Evolutionary conservation across 2,113 vertebrate species (phyloP).

Genomic region (Takifugu bimaculatus): DNA sequence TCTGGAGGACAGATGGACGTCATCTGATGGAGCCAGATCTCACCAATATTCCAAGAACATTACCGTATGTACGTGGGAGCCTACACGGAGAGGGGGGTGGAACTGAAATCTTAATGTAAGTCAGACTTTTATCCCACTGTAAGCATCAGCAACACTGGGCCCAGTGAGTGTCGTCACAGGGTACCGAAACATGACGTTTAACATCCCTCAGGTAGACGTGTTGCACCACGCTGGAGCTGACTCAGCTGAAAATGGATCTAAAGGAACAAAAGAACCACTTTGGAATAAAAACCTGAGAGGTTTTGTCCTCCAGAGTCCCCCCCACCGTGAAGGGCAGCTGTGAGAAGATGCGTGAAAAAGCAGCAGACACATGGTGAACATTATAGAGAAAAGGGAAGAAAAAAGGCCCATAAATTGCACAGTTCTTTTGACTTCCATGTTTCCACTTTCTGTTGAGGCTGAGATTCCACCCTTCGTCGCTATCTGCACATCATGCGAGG

Average conservation of each 20-base stretch:
- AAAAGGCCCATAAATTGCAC: constrained; percentile 42
- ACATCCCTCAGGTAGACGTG: no score
- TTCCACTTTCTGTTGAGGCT: constrained; percentile 13
- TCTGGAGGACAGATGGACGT: no score
- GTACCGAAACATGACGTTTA: no score
- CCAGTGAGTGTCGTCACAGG: no score
- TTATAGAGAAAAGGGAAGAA: constrained; percentile 46
- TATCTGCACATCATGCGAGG: constrained; percentile 38
- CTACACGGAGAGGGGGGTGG: no score
- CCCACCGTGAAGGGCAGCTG: constrained; percentile 28
- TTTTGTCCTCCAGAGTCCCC: constrained; percentile 31
- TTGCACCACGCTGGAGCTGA: no score
- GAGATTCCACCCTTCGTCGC: constrained; percentile 15
- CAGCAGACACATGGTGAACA: constrained; percentile 60
- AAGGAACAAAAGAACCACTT: constrained; percentile 17
- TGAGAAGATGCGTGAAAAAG: constrained; percentile 30
- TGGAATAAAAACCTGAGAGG: neutral
- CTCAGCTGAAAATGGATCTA: constrained; percentile 14
- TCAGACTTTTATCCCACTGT: no score
- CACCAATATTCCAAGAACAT: neutral
- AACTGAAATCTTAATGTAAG: no score
- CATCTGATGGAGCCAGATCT: no score
- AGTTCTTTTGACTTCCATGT: constrained; percentile 42
- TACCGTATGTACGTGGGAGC: neutral
- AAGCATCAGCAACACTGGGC: no score